Evolutionary conservation across 2,797 vertebrate genomes (phyloP).

Genomic region (Pseudochirops corinnae): DNA sequence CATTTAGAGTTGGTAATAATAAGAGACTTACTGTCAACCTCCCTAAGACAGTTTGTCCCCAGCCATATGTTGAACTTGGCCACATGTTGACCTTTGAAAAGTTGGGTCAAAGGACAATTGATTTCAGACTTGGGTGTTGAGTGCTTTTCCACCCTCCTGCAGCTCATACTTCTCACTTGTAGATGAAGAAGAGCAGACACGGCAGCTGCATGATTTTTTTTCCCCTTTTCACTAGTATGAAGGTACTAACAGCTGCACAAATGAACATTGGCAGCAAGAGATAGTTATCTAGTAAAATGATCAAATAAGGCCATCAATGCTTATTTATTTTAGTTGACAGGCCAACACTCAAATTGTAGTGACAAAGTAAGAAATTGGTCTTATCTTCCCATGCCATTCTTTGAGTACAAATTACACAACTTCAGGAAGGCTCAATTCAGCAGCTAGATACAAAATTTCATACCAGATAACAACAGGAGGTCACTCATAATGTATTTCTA

Average conservation of each 20-base stretch:
- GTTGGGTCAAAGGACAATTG: not conserved
- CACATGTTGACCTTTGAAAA: not conserved
- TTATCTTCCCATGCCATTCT: constrained; percentile 14
- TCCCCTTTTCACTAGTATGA: not conserved
- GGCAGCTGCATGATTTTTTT: not conserved
- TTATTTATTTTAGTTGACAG: not conserved
- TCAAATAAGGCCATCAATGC: constrained; percentile 11
- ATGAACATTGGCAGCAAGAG: constrained; percentile 3
- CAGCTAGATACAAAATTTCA: constrained; percentile 16
- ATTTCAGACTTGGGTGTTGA: not conserved
- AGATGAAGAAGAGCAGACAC: not conserved
- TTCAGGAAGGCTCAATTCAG: not conserved
- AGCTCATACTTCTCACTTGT: not conserved
- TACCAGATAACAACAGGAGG: not conserved
- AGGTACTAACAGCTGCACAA: constrained; percentile 40
- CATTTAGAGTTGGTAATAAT: not conserved
- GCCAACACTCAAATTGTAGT: not conserved
- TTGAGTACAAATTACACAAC: not conserved
- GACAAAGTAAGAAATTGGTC: not conserved
- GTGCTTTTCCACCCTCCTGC: not conserved
- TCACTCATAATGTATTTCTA: not conserved
- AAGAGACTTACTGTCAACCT: not conserved
- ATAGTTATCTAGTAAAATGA: constrained; percentile 24
- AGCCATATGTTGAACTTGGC: not conserved
- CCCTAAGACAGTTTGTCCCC: not conserved